Base-by-base conservation (phyloP, 2,888 invertebrate genomes). In the Sphinx pinastri region DNA sequence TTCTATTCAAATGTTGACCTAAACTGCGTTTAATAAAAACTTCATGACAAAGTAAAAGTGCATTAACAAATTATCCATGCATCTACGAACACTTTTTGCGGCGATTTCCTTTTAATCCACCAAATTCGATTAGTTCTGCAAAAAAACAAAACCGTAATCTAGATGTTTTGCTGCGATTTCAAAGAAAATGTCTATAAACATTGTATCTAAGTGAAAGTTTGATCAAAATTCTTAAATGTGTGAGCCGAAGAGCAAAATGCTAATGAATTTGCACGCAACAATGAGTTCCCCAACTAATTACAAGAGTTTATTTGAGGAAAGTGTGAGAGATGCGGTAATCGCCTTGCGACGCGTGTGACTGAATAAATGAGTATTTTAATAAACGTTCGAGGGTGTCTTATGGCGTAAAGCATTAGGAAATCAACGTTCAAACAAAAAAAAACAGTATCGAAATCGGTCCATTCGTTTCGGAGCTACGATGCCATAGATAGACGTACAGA, bases 321-420 rank as follows among this genome's bases (percentile, higher is more conserved):
- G 81, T 84, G 83, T 83, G 82, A 76, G 83, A 84, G 75, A 77
- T 75, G 75, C 77, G 73, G 68, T 76, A 49, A 66, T 66, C 19
- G 25, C 6, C 11, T 60, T n/a, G 45, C 55, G 10, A 11, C 47
- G 16, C 45, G 60, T 60, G 16, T 60, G 60, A 16, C 10, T 60
- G 45, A 54, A 16, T n/a, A 54, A 14, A 38, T 38, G 38, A 2
- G 1, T 38, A 38, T 38, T 38, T 38, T 38, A 7, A 38, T 38
- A 38, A 38, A 38, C 38, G 38, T 38, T 38, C 8, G 38, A 38
- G 8, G 8, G 38, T 38, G 38, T 8, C 8, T 38, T 4, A 38
- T 38, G 5, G 8, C 2, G 38, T 38, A 38, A 38, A 38, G 38
- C 6, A 38, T 38, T 38, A 38, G 38, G 38, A 38, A 38, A 38